Evolutionary conservation across 2,113 vertebrate genomes (phyloP).

Genomic region (Callionymus lyra): DNA sequence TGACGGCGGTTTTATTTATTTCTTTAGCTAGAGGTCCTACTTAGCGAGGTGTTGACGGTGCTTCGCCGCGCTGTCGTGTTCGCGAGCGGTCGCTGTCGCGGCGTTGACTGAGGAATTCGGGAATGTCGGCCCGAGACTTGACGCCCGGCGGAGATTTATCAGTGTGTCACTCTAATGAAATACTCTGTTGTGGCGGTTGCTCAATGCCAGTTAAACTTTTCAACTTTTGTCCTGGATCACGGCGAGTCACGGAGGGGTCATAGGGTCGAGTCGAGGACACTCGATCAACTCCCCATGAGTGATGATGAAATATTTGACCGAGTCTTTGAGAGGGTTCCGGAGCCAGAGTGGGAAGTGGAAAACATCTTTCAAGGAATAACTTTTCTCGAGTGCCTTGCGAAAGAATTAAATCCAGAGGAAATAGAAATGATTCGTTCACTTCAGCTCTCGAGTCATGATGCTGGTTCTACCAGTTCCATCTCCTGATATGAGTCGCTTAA

Average conservation of each 20-base stretch:
- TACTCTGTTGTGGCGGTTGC: constrained; percentile 50
- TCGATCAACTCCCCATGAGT: no score
- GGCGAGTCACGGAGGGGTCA: constrained; percentile 47
- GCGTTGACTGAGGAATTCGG: constrained; percentile 46
- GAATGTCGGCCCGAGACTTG: constrained; percentile 44
- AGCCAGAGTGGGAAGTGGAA: no score
- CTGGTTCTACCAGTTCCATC: no score
- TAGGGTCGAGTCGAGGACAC: no score
- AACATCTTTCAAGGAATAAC: no score
- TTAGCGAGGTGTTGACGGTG: constrained; percentile 62
- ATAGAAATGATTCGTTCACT: no score
- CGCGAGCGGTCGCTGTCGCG: background rate
- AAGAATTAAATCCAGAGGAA: no score
- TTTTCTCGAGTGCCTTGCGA: no score
- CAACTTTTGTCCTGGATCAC: constrained; percentile 57
- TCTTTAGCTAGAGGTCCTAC: constrained; percentile 60
- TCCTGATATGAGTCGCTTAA: no score
- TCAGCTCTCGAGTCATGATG: no score
- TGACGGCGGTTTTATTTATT: constrained; percentile 69
- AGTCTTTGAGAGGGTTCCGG: no score
- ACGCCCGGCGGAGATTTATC: constrained; percentile 49
- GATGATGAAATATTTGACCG: no score
- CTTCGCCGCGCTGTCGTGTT: constrained; percentile 11
- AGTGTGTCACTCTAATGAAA: constrained; percentile 60
- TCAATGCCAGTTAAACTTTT: constrained; percentile 63